A percentile compares a stretch with the other conserved stretches of the same genome.
Conservation (phyloP, 2,888 invertebrate genomes). For the Morinoia aosen region DNA sequence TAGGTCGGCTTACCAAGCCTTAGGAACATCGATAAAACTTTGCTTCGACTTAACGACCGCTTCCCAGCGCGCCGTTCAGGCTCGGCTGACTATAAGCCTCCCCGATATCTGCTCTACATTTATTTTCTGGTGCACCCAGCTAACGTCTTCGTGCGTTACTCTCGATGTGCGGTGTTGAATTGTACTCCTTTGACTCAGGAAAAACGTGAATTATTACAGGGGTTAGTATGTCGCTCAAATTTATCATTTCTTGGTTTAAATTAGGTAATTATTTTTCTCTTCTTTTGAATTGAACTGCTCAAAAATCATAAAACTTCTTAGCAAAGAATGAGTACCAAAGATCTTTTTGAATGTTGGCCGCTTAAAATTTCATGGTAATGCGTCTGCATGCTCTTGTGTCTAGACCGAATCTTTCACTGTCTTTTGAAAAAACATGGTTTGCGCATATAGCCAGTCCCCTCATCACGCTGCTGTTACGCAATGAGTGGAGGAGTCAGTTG, state of each 20-base stretch:
- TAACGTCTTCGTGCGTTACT: not conserved
- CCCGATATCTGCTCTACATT: not conserved
- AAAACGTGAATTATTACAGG: not conserved
- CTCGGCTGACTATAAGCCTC: not conserved
- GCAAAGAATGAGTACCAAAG: too few relatives aligned
- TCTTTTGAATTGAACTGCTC: too few relatives aligned
- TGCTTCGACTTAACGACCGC: not conserved
- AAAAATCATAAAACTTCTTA: too few relatives aligned
- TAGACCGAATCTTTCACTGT: too few relatives aligned
- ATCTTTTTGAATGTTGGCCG: too few relatives aligned
- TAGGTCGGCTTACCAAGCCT: not conserved
- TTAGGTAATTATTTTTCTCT: not conserved
- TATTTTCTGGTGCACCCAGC: not conserved
- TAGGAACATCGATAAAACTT: slow-evolving; percentile 13
- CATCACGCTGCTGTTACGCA: too few relatives aligned
- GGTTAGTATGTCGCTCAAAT: not conserved
- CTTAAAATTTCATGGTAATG: too few relatives aligned
- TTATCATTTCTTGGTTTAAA: not conserved
- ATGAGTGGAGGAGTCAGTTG: too few relatives aligned
- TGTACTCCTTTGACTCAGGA: not conserved
- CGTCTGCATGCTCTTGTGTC: too few relatives aligned
- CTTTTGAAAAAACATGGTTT: too few relatives aligned
- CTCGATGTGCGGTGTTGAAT: not conserved
- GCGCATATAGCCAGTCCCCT: too few relatives aligned
- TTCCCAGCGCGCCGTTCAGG: not conserved